Conservation (phyloP, 1,140 invertebrate species). For the Stegodyphus mimosarum region DNA sequence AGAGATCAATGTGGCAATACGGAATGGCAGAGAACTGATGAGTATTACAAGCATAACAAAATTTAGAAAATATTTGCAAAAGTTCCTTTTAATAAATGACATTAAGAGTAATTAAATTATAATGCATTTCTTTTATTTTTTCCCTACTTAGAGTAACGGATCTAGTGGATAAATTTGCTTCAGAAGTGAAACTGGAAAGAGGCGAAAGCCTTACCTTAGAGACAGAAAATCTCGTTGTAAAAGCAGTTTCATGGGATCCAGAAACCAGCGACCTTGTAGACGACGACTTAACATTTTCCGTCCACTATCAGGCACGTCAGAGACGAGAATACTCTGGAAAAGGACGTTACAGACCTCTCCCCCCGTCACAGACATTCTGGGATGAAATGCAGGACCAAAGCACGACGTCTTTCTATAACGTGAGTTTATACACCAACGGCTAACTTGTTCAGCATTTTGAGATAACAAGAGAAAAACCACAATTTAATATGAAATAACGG, state of each 20-base stretch:
- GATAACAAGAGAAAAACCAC: too few species aligned
- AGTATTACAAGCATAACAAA: too few species aligned
- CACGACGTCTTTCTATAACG: constrained; percentile 30
- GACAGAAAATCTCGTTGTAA: constrained; percentile 63
- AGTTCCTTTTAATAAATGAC: neutral
- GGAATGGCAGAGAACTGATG: too few species aligned
- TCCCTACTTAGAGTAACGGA: constrained; percentile 62
- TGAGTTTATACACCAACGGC: neutral
- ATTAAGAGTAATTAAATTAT: neutral
- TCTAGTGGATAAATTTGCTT: constrained; percentile 64
- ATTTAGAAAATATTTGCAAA: too few species aligned
- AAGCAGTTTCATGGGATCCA: constrained; percentile 39
- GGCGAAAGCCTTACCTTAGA: constrained; percentile 62
- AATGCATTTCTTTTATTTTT: neutral
- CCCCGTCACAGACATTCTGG: constrained; percentile 40
- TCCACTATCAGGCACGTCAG: constrained; percentile 33
- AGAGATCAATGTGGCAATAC: too few species aligned
- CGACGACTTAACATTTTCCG: constrained; percentile 23
- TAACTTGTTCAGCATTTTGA: too few species aligned
- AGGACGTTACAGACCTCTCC: constrained; percentile 36
- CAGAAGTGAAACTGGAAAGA: constrained; percentile 62
- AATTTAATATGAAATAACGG: too few species aligned
- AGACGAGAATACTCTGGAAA: constrained; percentile 22
- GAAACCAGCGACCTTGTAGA: constrained; percentile 10
- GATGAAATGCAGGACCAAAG: constrained; percentile 2